These are phyloP conservation scores for Penaeus monodon DNA, from an alignment of 2,888 invertebrate genomes.

Conservation along the genomic window DNA sequence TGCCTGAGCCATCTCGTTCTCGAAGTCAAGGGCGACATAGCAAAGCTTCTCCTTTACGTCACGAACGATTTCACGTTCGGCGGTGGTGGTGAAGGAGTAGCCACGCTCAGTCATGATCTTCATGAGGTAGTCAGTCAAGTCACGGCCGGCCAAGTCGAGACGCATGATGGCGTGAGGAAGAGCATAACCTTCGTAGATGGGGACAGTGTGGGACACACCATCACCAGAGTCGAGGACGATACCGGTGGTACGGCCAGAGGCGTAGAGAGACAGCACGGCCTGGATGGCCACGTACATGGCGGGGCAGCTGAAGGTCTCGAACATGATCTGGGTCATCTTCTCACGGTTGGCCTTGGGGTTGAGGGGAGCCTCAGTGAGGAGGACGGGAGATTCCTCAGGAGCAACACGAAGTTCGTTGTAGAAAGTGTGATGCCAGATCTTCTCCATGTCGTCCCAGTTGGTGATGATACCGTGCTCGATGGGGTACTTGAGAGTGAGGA, in stretches of 20 bases:
- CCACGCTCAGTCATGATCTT: constrained; percentile 72
- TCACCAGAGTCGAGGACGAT: constrained; percentile 55
- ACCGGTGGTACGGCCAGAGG: constrained; percentile 63
- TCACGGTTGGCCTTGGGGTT: constrained; percentile 96
- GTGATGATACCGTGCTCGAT: constrained; percentile 77
- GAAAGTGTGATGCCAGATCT: constrained; percentile 98
- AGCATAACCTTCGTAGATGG: constrained; percentile 55
- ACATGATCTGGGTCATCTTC: constrained; percentile 88
- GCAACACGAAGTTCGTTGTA: constrained; percentile 91
- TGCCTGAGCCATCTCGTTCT: constrained; percentile 77
- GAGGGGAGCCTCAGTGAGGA: constrained; percentile 91
- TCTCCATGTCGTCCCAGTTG: constrained; percentile 99
- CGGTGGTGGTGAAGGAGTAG: constrained; percentile 61
- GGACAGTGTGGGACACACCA: constrained; percentile 56
- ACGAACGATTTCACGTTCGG: constrained; percentile 60
- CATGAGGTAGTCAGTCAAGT: constrained; percentile 96
- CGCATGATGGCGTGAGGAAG: constrained; percentile 73
- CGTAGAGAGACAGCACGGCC: constrained; percentile 75
- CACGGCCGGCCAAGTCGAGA: constrained; percentile 95
- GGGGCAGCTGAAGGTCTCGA: constrained; percentile 91
- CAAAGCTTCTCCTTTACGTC: constrained; percentile 62
- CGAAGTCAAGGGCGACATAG: constrained; percentile 60
- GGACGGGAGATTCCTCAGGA: constrained; percentile 93
- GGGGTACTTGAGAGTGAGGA: constrained; percentile 73
- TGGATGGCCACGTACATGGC: constrained; percentile 95